Base-by-base conservation (phyloP, 2,797 vertebrate species). In the Babyrousa celebensis region DNA sequence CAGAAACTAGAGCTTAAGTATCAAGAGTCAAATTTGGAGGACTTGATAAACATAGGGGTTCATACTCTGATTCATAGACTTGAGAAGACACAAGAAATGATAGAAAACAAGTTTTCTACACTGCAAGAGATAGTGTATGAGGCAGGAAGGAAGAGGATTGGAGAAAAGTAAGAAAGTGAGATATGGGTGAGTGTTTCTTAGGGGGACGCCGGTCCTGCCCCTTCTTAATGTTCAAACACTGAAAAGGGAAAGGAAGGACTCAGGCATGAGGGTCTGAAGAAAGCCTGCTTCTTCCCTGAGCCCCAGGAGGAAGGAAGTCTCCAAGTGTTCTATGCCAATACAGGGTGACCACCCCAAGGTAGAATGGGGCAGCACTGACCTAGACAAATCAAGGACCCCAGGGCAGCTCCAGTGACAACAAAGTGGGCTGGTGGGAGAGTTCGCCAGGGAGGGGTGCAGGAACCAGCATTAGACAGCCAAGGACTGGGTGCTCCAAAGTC, bases 1-100 rank as follows among this genome's bases (percentile, higher is more conserved):
- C 60, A 91, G 92, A 91, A 63, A 89, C 7, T 25, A 25, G 23
- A 32, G 20, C 75, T 95, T 87, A 93, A 85, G n/a, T 58, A 91
- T 77, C 54, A 74, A 65, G 40, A 89, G 6, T 27, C 25, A 43
- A 17, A 79, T 71, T 92, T 48, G 79, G 36, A 54, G 16, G 56
- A 71, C 43, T 7, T 52, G 52, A 27, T 58, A 56, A 54, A 23
- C 83, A n/a, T 4, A 83, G 65, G 77, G 40, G 60, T 65, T 70
- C 58, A 40, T 40, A 60, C 21, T 54, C 52, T 74, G 27, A 78
- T 60, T 12, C 23, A 18, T 3, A 77, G 6, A 89, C 65, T 80
- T 60, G 29, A 63, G 25, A 85, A 52, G 65, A 74, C 32, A 68
- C 23, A n/a, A 78, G 23, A 85, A 79, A 79, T 72, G 3, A 70